Conservation (phyloP, 2,888 invertebrate genomes). For the Tribolium freemani region DNA sequence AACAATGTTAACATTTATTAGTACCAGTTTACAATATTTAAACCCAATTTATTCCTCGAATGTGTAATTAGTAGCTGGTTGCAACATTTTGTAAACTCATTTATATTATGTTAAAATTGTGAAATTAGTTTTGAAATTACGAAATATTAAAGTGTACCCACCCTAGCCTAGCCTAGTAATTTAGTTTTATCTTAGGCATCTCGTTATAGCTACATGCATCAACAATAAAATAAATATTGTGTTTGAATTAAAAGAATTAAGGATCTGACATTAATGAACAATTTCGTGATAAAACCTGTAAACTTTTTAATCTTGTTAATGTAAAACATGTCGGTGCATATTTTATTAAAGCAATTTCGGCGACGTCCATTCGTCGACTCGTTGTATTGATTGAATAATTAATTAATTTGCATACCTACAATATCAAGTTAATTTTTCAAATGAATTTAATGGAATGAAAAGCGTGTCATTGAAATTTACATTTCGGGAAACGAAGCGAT, state of each 20-base stretch:
- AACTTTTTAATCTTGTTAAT: slow-evolving; percentile 44
- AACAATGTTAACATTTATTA: neutral
- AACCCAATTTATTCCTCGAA: neutral
- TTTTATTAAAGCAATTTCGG: slow-evolving; percentile 38
- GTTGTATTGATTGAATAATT: slow-evolving; percentile 47
- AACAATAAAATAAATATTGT: neutral
- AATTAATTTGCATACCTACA: slow-evolving; percentile 49
- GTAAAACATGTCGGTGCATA: slow-evolving; percentile 45
- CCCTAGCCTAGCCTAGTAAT: too few relatives aligned
- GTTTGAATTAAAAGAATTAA: neutral
- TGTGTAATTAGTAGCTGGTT: neutral
- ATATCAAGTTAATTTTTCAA: slow-evolving; percentile 48
- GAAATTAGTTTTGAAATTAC: neutral
- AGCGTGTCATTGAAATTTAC: slow-evolving; percentile 44
- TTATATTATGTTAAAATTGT: neutral
- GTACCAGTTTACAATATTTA: neutral
- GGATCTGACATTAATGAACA: slow-evolving; percentile 9
- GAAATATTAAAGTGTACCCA: too few relatives aligned
- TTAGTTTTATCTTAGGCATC: too few relatives aligned
- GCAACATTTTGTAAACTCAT: neutral
- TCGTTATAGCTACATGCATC: too few relatives aligned
- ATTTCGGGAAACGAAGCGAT: neutral
- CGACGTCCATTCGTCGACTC: slow-evolving; percentile 17
- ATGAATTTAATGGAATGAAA: slow-evolving; percentile 50
- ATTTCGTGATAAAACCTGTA: slow-evolving; percentile 28